These are phyloP conservation scores for Phrynosoma platyrhinos DNA, from an alignment of 2,113 vertebrate genomes.

Conservation along the genomic window DNA sequence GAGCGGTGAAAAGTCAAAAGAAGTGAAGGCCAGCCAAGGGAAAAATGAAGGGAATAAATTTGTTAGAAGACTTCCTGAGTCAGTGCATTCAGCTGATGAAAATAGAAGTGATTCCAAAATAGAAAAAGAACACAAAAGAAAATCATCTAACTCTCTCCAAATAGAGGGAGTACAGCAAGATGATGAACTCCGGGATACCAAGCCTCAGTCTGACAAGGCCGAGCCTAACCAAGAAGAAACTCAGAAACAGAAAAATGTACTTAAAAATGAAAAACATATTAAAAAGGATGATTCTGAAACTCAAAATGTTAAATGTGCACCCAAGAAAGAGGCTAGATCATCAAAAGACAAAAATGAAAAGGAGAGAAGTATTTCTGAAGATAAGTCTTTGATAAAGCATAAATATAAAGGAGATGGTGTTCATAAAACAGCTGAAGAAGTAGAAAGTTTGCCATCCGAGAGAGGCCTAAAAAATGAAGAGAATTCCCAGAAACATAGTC, in stretches of 20 bases:
- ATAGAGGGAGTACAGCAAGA: slow-evolving; percentile 80
- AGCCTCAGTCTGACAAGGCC: slow-evolving; percentile 82
- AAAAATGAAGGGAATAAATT: slow-evolving; percentile 80
- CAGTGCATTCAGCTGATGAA: slow-evolving; percentile 79
- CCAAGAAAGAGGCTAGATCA: slow-evolving; percentile 78
- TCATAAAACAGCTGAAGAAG: slow-evolving; percentile 74
- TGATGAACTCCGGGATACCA: slow-evolving; percentile 76
- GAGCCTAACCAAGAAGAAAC: slow-evolving; percentile 84
- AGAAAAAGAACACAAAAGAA: slow-evolving; percentile 82
- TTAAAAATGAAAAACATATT: slow-evolving; percentile 84
- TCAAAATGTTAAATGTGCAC: slow-evolving; percentile 64
- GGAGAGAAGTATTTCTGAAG: slow-evolving; percentile 83
- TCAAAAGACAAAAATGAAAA: slow-evolving; percentile 87
- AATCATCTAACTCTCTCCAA: slow-evolving; percentile 72
- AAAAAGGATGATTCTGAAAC: slow-evolving; percentile 85
- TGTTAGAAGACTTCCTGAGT: slow-evolving; percentile 82
- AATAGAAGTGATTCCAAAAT: slow-evolving; percentile 75
- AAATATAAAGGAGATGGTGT: slow-evolving; percentile 83
- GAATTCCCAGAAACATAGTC: slow-evolving; percentile 76
- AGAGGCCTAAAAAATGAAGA: slow-evolving; percentile 74
- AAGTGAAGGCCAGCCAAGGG: slow-evolving; percentile 74
- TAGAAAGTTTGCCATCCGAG: slow-evolving; percentile 76
- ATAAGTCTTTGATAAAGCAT: slow-evolving; percentile 79
- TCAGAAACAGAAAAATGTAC: slow-evolving; percentile 81
- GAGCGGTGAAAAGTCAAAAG: slow-evolving; percentile 80